Evolutionary conservation across 2,113 vertebrate genomes (phyloP).

Genomic region (Proteles cristata): DNA sequence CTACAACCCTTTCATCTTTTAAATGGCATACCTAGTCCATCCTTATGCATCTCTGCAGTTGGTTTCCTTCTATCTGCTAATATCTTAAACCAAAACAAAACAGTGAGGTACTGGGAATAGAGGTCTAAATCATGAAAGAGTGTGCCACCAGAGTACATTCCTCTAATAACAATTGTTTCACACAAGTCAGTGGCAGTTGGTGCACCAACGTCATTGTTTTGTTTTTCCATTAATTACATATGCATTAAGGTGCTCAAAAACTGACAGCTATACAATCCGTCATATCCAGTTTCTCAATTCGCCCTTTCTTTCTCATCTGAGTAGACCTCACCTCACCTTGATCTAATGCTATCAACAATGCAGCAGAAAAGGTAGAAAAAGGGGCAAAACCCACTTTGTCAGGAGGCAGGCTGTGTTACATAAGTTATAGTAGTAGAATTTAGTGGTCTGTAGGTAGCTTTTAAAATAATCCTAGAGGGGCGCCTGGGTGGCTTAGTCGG

Average conservation of each 20-base stretch:
- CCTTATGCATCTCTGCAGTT: not conserved
- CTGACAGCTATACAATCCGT: not conserved
- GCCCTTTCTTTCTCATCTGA: not conserved
- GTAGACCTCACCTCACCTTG: not conserved
- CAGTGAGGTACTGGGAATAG: not conserved
- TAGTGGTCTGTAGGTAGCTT: not conserved
- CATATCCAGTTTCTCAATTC: conserved; percentile 2
- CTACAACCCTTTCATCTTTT: not conserved
- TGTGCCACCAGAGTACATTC: not conserved
- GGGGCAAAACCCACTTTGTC: not conserved
- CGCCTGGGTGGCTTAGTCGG: too few relatives aligned
- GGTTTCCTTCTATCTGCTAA: not conserved
- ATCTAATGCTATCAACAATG: not conserved
- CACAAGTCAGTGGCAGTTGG: not conserved
- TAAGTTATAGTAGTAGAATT: not conserved
- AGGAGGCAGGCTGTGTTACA: not conserved
- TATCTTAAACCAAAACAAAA: conserved; percentile 10
- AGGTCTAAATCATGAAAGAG: not conserved
- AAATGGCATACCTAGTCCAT: not conserved
- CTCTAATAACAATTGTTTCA: not conserved
- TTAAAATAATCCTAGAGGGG: conserved; percentile 42
- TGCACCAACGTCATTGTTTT: not conserved
- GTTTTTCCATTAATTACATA: not conserved
- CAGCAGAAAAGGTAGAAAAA: conserved; percentile 12
- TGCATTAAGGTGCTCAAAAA: not conserved